Evolutionary conservation across 2,113 vertebrate species (phyloP), one percentile per base, ranked within the genome.

Genomic region (Pachycephala philippinensis): DNA sequence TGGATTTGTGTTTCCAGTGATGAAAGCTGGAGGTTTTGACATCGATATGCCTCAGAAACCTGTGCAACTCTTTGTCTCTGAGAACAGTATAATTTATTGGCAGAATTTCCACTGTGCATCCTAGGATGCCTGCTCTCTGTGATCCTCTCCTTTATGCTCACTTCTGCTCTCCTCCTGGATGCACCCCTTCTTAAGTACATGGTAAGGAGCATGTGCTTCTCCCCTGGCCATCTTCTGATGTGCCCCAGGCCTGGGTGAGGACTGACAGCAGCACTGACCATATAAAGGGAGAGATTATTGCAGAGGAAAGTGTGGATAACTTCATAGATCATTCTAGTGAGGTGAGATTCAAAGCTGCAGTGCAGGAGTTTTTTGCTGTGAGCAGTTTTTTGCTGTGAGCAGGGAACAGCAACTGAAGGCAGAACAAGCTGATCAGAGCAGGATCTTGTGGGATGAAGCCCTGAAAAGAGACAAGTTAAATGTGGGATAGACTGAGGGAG

Each of bases 181-280:
- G 37, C 53, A 79, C 13, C 24, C n/a, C 44, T 54, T 12, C 31
- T 61, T 24, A 61, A 56, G 19, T 8, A 15, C 0, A 0, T 6
- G 20, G 6, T 15, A 5, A 45, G 27, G 12, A 86, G 30, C 10
- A 7, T 1, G 1, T n/a, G 26, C 26, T 33, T 30, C 49, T 71
- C 23, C 35, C 30, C 27, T 57, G 28, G 20, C 15, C 12, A 5
- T 30, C 20, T 82, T 27, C 80, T 81, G 50, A 3, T 47, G 26
- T 49, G 4, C 40, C 47, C 15, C 18, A 37, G 52, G 39, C 6
- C 39, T 71, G 30, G 33, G 22, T 63, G 45, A 42, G 9, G 19
- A 39, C 7, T 45, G 19, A 27, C 52, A 59, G 57, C 64, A 75
- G 15, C 17, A 12, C 0, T 42, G 50, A 8, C 52, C 12, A 13